Evolutionary conservation across 2,113 vertebrate genomes (phyloP), one percentile per base, ranked within the genome.

Genomic region (Theristicus caerulescens): DNA sequence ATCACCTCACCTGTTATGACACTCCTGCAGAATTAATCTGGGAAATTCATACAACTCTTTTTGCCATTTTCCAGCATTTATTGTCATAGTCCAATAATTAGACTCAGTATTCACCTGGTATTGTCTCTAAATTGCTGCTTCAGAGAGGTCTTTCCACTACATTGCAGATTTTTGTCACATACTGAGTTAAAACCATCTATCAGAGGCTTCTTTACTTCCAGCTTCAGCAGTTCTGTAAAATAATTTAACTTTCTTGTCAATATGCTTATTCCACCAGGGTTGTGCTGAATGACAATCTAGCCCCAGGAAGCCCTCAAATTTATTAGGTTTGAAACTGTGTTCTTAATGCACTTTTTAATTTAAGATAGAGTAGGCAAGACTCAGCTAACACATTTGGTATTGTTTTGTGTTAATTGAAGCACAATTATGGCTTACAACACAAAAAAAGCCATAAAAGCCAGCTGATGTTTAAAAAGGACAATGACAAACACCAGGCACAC

Each of bases 181-280:
- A 82, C 38, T 58, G 78, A 95, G 76, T 92, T 96, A 97, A 97
- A 96, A 97, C 29, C 49, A 52, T 94, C 79, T 81, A n/a, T 86
- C 70, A 62, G 13, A 94, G 34, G 9, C 40, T 55, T 92, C 82
- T 94, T 94, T 81, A 88, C 25, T 89, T 96, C 62, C 47, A 93
- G 54, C 25, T 95, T 96, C 65, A 93, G 85, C 32, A 94, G 73
- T 88, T 95, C 34, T 57, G 15, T 92, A 90, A 97, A 97, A 95
- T 88, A 95, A 93, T 89, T 96, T 76, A 91, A 59, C 44, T 94
- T 96, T 93, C 82, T 88, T 96, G 52, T 96, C 92, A 95, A 93
- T 88, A 91, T 55, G 42, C 38, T 93, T 96, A 94, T 96, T 97
- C 93, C 62, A 10, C 70, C 69, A 87, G 26, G 29, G 38, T 84